phyloP scores from a whole-genome alignment of 2,888 invertebrate genomes.

The Campoletis raptor region DNA sequence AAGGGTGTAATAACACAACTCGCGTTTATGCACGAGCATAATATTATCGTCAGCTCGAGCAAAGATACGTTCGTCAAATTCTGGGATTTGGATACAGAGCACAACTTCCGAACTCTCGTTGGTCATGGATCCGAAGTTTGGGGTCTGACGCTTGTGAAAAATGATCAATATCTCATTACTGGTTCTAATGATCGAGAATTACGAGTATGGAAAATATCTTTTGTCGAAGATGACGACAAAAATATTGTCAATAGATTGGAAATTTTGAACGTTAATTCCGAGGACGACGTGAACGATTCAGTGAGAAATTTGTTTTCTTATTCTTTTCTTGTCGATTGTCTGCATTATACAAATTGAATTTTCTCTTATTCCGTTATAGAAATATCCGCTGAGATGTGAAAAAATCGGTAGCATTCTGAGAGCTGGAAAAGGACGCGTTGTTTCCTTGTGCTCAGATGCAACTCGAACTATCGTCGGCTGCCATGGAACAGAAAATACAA shows the following conservation, averaged over 20 bases:
- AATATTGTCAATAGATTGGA: constrained; percentile 83
- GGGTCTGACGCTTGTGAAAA: constrained; percentile 92
- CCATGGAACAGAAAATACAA: constrained; percentile 92
- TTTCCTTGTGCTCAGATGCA: constrained; percentile 90
- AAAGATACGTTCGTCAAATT: constrained; percentile 98
- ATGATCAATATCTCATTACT: constrained; percentile 94
- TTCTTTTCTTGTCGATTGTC: background rate
- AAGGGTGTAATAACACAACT: constrained; percentile 95
- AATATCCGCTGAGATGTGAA: constrained; percentile 90
- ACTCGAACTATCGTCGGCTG: constrained; percentile 91
- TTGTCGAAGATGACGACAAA: constrained; percentile 85
- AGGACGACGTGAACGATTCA: constrained; percentile 86
- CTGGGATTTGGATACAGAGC: constrained; percentile 98
- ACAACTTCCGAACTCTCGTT: constrained; percentile 97
- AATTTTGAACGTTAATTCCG: constrained; percentile 86
- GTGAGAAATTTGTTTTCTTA: constrained; percentile 83
- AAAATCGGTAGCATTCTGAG: constrained; percentile 93
- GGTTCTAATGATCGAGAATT: constrained; percentile 95
- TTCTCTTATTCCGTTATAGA: constrained; percentile 69
- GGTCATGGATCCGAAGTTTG: constrained; percentile 96
- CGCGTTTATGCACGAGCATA: constrained; percentile 89
- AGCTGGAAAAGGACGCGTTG: constrained; percentile 92
- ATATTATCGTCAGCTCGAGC: constrained; percentile 92
- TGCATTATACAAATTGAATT: background rate
- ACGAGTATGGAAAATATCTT: constrained; percentile 92